phyloP scores from a whole-genome alignment of 2,888 invertebrate genomes.

The Mystacides longicornis region DNA sequence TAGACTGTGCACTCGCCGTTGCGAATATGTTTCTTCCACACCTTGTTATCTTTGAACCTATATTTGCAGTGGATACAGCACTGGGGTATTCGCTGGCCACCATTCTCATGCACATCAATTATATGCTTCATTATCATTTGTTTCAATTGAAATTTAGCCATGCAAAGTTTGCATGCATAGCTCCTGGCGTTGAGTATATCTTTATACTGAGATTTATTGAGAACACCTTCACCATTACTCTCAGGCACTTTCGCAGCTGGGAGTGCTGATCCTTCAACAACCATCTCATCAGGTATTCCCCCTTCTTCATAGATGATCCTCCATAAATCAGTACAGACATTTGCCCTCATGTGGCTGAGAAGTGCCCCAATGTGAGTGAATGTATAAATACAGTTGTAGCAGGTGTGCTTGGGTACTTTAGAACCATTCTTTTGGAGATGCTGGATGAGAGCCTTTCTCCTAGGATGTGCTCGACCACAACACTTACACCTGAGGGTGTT shows the following conservation, averaged over 20 bases:
- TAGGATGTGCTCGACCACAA: constrained; percentile 43
- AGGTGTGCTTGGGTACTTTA: constrained; percentile 54
- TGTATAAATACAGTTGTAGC: constrained; percentile 55
- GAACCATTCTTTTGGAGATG: constrained; percentile 49
- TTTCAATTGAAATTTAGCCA: constrained; percentile 47
- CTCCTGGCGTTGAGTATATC: constrained; percentile 47
- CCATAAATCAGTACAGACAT: constrained; percentile 45
- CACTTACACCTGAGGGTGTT: constrained; percentile 46
- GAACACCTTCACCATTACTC: constrained; percentile 30
- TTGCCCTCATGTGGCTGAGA: constrained; percentile 47
- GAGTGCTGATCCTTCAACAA: constrained; percentile 37
- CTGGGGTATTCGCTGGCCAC: constrained; percentile 40
- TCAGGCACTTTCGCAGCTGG: constrained; percentile 7
- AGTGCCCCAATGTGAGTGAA: constrained; percentile 48
- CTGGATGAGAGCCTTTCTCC: constrained; percentile 47
- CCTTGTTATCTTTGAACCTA: constrained; percentile 41
- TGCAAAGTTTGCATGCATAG: constrained; percentile 46
- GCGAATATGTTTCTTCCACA: constrained; percentile 45
- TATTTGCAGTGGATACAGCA: constrained; percentile 43
- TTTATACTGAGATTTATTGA: constrained; percentile 40
- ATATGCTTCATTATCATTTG: constrained; percentile 49
- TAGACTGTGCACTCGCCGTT: constrained; percentile 53
- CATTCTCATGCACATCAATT: constrained; percentile 45
- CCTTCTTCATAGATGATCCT: constrained; percentile 46
- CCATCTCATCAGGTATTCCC: constrained; percentile 44